Conservation (phyloP, 1,140 invertebrate species). For the Octopus bimaculoides region DNA sequence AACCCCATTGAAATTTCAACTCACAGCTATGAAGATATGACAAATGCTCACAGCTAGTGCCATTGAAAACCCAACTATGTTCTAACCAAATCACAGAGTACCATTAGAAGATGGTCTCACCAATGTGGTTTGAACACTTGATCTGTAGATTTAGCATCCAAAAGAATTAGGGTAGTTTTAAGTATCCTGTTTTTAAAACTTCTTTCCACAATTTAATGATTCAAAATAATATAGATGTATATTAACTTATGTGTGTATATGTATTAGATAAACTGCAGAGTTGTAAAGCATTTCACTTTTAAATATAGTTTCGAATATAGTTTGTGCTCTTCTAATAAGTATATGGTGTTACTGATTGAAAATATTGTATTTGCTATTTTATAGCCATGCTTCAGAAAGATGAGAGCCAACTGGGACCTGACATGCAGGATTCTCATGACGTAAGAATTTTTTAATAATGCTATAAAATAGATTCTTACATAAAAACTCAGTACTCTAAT, state of each 20-base stretch:
- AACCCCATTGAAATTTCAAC: too few species aligned
- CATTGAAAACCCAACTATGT: too few species aligned
- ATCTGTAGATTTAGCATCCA: too few species aligned
- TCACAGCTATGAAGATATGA: too few species aligned
- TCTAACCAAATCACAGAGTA: too few species aligned
- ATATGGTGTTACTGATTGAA: neutral
- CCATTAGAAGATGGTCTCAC: too few species aligned
- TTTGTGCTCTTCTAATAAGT: neutral
- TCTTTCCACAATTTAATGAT: neutral
- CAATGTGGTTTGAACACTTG: too few species aligned
- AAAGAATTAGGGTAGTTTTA: too few species aligned
- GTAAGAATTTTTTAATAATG: neutral
- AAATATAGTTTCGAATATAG: neutral
- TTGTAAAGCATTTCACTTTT: neutral
- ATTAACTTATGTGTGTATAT: neutral
- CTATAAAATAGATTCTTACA: too few species aligned
- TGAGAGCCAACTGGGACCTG: neutral
- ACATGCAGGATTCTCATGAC: constrained; percentile 2
- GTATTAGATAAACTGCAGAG: neutral
- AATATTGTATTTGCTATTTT: neutral
- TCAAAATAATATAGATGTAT: neutral
- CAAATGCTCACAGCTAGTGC: too few species aligned
- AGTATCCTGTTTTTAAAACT: neutral
- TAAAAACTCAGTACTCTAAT: neutral
- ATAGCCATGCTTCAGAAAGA: constrained; percentile 3